Conservation (phyloP, 2,888 invertebrate genomes). For the Trichacis sp. region DNA sequence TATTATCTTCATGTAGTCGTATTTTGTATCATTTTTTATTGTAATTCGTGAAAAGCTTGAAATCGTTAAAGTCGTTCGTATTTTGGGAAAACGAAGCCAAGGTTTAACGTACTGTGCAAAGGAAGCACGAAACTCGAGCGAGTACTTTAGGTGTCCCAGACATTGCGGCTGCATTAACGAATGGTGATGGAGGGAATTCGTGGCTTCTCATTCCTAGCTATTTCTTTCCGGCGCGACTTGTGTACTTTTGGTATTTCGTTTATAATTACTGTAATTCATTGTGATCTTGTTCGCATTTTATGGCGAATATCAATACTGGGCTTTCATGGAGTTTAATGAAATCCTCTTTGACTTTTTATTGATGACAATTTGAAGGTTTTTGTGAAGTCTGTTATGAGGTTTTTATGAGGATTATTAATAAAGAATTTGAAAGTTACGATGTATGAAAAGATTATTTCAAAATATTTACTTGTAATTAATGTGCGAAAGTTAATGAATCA, state of each 20-base stretch:
- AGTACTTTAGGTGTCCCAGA: slow-evolving; percentile 26
- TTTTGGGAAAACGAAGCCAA: slow-evolving; percentile 19
- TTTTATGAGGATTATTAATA: too few relatives aligned
- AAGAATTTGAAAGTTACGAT: too few relatives aligned
- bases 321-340: too few relatives aligned
- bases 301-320: too few relatives aligned
- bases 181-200: slow-evolving; percentile 28
- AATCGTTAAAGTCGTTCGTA: slow-evolving; percentile 23
- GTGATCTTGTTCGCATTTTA: slow-evolving; percentile 4
- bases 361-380: too few relatives aligned
- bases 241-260: slow-evolving; percentile 5
- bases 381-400: too few relatives aligned
- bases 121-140: slow-evolving; percentile 13
- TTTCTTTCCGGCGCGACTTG: slow-evolving; percentile 15
- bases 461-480: too few relatives aligned
- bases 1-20: too few relatives aligned
- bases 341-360: too few relatives aligned
- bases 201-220: slow-evolving; percentile 12
- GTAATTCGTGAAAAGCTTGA: too few relatives aligned
- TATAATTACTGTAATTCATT: slow-evolving; percentile 20
- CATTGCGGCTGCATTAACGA: slow-evolving; percentile 28
- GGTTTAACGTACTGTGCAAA: slow-evolving; percentile 15
- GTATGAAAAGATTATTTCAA: too few relatives aligned
- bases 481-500: too few relatives aligned
- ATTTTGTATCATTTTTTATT: not conserved